Evolutionary conservation across 2,797 vertebrate species (phyloP).

Genomic region (Gambelia wislizenii): DNA sequence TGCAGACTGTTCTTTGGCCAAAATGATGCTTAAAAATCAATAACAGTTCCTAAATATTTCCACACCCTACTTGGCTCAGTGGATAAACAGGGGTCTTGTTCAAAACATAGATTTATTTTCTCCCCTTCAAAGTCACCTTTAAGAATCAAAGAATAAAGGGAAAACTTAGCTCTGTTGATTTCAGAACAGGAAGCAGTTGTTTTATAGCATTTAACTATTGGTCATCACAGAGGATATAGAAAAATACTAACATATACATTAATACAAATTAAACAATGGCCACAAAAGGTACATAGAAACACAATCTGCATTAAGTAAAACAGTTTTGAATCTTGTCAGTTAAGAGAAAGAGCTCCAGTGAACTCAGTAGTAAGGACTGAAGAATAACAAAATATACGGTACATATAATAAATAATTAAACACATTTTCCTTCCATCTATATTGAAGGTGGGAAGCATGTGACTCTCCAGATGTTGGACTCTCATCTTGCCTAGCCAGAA

Average conservation of each 20-base stretch:
- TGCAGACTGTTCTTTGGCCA: constrained; percentile 77
- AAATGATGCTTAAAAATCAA: constrained; percentile 79
- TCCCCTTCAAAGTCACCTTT: constrained; percentile 78
- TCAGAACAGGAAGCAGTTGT: constrained; percentile 51
- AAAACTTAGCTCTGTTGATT: constrained; percentile 56
- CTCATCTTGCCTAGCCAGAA: no score
- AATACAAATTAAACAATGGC: constrained; percentile 11
- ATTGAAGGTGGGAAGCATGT: not conserved
- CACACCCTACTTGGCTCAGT: constrained; percentile 64
- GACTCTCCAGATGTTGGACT: no score
- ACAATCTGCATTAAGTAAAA: not conserved
- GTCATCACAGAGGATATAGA: constrained; percentile 19
- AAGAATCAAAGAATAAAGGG: constrained; percentile 46
- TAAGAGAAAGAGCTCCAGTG: not conserved
- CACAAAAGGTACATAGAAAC: not conserved
- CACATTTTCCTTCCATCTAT: not conserved
- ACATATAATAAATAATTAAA: not conserved
- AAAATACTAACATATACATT: constrained; percentile 37
- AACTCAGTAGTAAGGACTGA: not conserved
- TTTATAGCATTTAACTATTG: constrained; percentile 29
- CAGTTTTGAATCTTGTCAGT: not conserved
- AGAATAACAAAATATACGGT: not conserved
- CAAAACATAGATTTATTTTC: constrained; percentile 64
- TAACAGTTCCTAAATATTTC: constrained; percentile 74
- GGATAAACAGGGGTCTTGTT: constrained; percentile 63